A percentile compares a stretch with the other conserved stretches of the same genome.
Evolutionary conservation across 2,113 vertebrate species (phyloP).

Genomic region (Bubalus kerabau): DNA sequence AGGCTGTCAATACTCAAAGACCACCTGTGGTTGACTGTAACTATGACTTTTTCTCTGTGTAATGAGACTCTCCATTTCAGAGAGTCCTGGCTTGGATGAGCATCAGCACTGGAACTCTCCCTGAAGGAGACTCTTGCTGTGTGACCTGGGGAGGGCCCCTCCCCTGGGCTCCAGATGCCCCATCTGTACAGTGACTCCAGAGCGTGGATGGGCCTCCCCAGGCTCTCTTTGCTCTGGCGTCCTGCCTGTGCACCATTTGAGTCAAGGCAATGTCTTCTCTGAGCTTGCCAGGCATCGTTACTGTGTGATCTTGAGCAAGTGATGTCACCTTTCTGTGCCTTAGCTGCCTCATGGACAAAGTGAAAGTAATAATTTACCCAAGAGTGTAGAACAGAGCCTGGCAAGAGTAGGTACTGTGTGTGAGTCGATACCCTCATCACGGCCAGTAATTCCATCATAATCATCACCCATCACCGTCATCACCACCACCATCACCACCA

Average conservation of each 20-base stretch:
- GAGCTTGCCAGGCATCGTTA: background rate
- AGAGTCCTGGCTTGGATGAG: background rate
- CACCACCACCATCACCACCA: too few species aligned
- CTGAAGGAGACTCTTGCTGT: background rate
- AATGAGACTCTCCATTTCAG: background rate
- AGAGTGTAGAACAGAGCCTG: background rate
- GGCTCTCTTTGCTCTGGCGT: background rate
- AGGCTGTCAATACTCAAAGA: background rate
- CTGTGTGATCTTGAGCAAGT: background rate
- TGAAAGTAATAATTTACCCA: background rate
- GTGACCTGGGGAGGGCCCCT: background rate
- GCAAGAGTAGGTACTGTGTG: background rate
- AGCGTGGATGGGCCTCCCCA: background rate
- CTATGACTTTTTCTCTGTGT: background rate
- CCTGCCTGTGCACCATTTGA: background rate
- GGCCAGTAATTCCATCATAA: background rate
- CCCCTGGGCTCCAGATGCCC: background rate
- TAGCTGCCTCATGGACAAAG: background rate
- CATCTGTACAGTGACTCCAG: background rate
- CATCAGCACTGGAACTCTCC: accelerated
- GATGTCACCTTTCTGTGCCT: background rate
- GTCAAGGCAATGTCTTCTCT: background rate
- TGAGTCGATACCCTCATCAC: background rate
- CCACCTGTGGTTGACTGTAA: background rate
- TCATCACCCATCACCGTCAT: background rate